These are phyloP conservation scores for Seriola aureovittata DNA, from an alignment of 2,113 vertebrate species.

Conservation along the genomic window DNA sequence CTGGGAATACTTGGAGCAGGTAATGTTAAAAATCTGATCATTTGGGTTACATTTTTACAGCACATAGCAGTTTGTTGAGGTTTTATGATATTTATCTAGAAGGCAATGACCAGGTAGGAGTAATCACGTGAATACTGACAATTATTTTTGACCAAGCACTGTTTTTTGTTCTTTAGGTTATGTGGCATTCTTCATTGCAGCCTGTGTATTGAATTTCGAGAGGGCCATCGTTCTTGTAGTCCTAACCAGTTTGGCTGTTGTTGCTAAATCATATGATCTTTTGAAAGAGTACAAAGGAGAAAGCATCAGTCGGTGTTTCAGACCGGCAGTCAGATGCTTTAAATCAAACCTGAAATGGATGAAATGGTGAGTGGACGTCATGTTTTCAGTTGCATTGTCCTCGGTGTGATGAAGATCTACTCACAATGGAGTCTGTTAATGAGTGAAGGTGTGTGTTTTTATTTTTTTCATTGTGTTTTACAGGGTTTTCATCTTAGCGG, in stretches of 20 bases:
- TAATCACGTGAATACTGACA: not conserved
- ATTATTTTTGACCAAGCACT: not conserved
- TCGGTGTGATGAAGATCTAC: not conserved
- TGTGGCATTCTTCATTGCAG: constrained; percentile 88
- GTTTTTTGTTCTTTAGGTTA: constrained; percentile 83
- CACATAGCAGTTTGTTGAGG: not conserved
- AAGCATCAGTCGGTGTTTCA: constrained; percentile 77
- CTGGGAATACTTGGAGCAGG: constrained; percentile 82
- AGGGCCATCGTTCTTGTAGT: constrained; percentile 89
- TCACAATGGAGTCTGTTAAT: not conserved
- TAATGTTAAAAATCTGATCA: constrained; percentile 53
- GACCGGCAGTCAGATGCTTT: constrained; percentile 70
- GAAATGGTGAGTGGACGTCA: constrained; percentile 88
- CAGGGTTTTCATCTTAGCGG: constrained; percentile 86
- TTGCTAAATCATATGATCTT: constrained; percentile 77
- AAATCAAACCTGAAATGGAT: constrained; percentile 86
- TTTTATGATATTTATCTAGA: not conserved
- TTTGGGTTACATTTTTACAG: not conserved
- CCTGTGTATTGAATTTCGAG: constrained; percentile 90
- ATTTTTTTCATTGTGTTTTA: constrained; percentile 19
- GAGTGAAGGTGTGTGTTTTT: not conserved
- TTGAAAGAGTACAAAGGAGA: constrained; percentile 84
- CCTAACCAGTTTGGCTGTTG: constrained; percentile 85
- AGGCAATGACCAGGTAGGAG: not conserved
- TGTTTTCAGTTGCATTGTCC: not conserved